Evolutionary conservation across 1,140 invertebrate genomes (phyloP).

Genomic region (Homalodisca vitripennis): DNA sequence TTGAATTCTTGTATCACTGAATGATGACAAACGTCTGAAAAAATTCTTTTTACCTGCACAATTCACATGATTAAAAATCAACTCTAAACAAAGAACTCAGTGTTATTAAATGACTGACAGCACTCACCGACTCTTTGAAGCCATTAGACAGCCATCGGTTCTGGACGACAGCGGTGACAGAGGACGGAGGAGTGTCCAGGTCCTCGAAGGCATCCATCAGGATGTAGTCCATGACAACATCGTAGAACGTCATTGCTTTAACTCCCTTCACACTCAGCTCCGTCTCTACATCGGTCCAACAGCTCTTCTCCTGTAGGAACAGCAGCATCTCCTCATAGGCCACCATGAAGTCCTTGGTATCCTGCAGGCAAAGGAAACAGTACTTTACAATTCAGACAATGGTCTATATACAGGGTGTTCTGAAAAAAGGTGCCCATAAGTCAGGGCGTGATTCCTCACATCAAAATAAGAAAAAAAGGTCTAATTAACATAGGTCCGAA

Average conservation of each 20-base stretch:
- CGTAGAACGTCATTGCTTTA: constrained; percentile 92
- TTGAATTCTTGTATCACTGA: too few species aligned
- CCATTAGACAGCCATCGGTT: constrained; percentile 96
- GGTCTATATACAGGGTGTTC: too few species aligned
- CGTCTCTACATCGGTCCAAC: constrained; percentile 76
- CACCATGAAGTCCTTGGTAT: constrained; percentile 88
- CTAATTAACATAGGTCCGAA: too few species aligned
- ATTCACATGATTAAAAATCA: too few species aligned
- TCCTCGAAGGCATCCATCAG: constrained; percentile 97
- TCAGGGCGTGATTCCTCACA: too few species aligned
- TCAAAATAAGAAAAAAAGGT: too few species aligned
- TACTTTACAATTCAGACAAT: too few species aligned
- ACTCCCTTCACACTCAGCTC: constrained; percentile 88
- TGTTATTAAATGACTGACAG: too few species aligned
- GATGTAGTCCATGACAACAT: constrained; percentile 96
- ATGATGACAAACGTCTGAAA: too few species aligned
- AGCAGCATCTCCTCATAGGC: constrained; percentile 91
- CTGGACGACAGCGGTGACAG: constrained; percentile 89
- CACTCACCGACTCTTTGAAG: constrained; percentile 92
- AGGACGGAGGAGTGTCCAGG: constrained; percentile 82
- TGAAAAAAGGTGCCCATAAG: too few species aligned
- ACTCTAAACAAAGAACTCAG: too few species aligned
- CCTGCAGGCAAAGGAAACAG: constrained; percentile 58
- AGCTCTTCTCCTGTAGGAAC: constrained; percentile 71
- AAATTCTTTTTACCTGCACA: too few species aligned